Percentiles rank a stretch among this genome's conserved stretches.
Conservation (phyloP, 1,140 invertebrate genomes). For the Lordiphosa mommai region DNA sequence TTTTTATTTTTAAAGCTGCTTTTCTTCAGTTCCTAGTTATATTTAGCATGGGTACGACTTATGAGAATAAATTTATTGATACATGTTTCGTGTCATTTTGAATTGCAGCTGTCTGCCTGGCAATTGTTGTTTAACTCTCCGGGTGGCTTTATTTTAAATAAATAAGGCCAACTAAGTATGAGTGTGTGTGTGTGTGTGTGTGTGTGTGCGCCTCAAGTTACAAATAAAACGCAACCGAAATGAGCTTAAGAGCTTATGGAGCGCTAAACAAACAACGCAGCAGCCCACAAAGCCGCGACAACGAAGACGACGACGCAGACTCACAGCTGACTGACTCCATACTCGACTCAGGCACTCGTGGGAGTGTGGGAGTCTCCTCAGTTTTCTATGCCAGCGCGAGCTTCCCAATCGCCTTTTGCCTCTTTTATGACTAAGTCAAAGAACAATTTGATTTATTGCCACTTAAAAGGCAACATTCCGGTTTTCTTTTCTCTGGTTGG, state of each 20-base stretch:
- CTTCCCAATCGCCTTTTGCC: constrained; percentile 41
- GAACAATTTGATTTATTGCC: constrained; percentile 76
- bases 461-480: constrained; percentile 77
- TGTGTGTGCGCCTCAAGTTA: constrained; percentile 59
- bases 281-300: constrained; percentile 61
- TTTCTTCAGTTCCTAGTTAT: too few relatives aligned
- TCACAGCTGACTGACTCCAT: constrained; percentile 55
- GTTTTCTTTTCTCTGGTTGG: constrained; percentile 38
- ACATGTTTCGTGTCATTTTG: constrained; percentile 17
- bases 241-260: constrained; percentile 76
- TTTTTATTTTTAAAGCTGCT: too few relatives aligned
- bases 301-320: constrained; percentile 24
- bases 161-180: constrained; percentile 42
- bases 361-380: constrained; percentile 2
- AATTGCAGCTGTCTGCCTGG: constrained; percentile 36
- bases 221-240: constrained; percentile 76
- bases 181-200: constrained; percentile 6
- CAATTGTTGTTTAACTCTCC: constrained; percentile 63
- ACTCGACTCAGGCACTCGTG: constrained; percentile 2
- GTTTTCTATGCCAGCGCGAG: constrained; percentile 27
- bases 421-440: constrained; percentile 73
- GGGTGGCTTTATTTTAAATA: constrained; percentile 70
- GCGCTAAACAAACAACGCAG: constrained; percentile 73
- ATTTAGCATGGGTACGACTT: too few relatives aligned
- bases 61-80: too few relatives aligned